Percentiles rank a stretch among this genome's conserved stretches.
Evolutionary conservation across 1,140 invertebrate genomes (phyloP).

Genomic region (Pomacea maculata): DNA sequence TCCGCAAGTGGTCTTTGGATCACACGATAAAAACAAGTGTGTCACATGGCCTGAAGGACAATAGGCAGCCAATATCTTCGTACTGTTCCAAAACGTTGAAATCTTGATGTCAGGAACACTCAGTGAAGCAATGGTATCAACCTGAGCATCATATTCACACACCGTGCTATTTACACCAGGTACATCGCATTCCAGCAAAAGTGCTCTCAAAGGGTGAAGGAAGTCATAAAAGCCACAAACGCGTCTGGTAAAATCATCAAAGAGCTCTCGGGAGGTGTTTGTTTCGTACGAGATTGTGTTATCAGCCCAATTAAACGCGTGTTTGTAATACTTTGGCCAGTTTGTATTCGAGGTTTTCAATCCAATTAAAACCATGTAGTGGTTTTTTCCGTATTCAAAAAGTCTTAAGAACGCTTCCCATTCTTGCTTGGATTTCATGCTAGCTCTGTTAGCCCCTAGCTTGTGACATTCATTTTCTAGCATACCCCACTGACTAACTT

Average conservation of each 20-base stretch:
- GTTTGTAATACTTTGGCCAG: conserved; percentile 2
- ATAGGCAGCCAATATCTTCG: neutral
- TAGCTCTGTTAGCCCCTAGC: neutral
- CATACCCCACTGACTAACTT: neutral
- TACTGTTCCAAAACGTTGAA: neutral
- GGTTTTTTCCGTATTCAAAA: neutral
- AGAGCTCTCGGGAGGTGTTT: neutral
- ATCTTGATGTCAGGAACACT: neutral
- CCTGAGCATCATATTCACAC: neutral
- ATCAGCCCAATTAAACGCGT: conserved; percentile 2
- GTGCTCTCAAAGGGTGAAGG: neutral
- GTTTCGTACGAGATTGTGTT: neutral
- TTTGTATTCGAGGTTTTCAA: neutral
- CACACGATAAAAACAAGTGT: conserved; percentile 10
- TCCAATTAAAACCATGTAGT: neutral
- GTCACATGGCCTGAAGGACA: conserved; percentile 5
- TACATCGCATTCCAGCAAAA: no score
- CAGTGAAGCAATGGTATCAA: neutral
- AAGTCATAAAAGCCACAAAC: neutral
- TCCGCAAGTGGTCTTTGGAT: conserved; percentile 4
- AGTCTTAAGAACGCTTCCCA: neutral
- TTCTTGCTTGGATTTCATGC: conserved; percentile 5
- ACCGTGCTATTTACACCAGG: neutral
- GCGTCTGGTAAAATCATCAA: neutral
- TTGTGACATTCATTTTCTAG: neutral